Percentiles rank a stretch among this genome's conserved stretches.
These are phyloP conservation scores for Delia radicum DNA, from an alignment of 1,140 invertebrate species.

Conservation along the genomic window DNA sequence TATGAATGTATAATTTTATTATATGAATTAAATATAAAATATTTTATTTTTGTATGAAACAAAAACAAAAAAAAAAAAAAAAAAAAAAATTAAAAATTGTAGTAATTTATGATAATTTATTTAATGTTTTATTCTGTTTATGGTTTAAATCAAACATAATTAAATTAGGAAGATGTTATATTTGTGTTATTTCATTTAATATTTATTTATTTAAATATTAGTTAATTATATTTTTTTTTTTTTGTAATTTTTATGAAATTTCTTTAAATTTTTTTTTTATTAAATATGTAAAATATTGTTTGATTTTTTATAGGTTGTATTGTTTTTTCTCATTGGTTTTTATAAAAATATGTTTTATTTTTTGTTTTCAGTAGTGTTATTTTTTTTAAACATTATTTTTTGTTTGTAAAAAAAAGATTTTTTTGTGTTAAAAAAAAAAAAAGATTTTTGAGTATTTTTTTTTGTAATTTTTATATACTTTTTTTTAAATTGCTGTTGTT, in stretches of 20 bases:
- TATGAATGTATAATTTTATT: conserved; percentile 21
- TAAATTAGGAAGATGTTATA: conserved; percentile 19
- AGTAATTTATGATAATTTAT: not conserved
- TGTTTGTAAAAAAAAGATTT: conserved; percentile 19
- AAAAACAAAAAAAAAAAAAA: not conserved
- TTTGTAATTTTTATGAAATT: no score
- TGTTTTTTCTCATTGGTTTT: conserved; percentile 27
- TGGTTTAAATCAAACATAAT: conserved; percentile 3
- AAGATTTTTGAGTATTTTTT: conserved; percentile 6
- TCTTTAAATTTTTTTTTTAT: conserved; percentile 22
- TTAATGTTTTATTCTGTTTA: conserved; percentile 1
- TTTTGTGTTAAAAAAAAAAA: not conserved
- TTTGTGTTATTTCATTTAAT: not conserved
- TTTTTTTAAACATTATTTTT: not conserved
- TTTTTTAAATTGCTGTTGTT: conserved; percentile 19
- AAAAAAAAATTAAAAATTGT: not conserved
- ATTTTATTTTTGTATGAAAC: conserved; percentile 15
- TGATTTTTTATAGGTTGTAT: conserved; percentile 27
- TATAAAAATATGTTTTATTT: conserved; percentile 14
- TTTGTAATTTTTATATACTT: conserved; percentile 9
- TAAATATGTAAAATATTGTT: conserved; percentile 39
- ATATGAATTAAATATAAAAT: conserved; percentile 22
- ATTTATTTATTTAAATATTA: not conserved
- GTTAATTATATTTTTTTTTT: conserved; percentile 31
- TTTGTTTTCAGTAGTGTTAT: conserved; percentile 9